Percentiles rank a stretch among this genome's conserved stretches.
These are phyloP conservation scores for Petrocephalus schoutedeni DNA, from an alignment of 2,797 vertebrate genomes.

Conservation along the genomic window DNA sequence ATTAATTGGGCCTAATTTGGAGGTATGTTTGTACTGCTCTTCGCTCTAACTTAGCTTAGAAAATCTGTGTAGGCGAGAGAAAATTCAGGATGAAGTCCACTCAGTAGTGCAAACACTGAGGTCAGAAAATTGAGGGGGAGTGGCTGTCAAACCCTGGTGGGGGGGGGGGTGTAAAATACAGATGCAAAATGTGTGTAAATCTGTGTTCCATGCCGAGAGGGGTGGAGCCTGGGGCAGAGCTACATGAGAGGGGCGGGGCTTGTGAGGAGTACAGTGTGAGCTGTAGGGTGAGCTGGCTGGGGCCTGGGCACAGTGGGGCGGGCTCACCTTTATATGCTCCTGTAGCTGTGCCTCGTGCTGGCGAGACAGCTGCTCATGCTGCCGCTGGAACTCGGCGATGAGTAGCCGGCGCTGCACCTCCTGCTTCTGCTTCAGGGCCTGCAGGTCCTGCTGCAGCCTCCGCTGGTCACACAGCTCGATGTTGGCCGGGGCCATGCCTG, in stretches of 20 bases:
- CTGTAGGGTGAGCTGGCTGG: background rate
- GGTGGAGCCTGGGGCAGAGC: background rate
- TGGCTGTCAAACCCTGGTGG: background rate
- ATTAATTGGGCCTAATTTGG: background rate
- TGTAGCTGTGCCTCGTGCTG: constrained; percentile 80
- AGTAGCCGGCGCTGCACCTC: constrained; percentile 81
- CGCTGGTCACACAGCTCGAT: constrained; percentile 63
- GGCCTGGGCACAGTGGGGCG: background rate
- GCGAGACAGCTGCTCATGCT: constrained; percentile 75
- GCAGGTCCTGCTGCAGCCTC: constrained; percentile 70
- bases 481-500: constrained; percentile 49
- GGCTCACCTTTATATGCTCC: constrained; percentile 76
- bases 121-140: background rate
- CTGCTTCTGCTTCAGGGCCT: constrained; percentile 79
- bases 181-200: background rate
- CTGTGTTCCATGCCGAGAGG: background rate
- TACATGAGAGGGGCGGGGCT: background rate
- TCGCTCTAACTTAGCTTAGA: background rate
- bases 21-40: background rate
- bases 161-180: background rate
- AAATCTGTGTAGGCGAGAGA: background rate
- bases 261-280: background rate
- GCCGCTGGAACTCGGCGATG: constrained; percentile 80
- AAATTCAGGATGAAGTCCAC: background rate
- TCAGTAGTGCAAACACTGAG: background rate